A percentile compares a stretch with the other conserved stretches of the same genome.
Evolutionary conservation across 1,140 invertebrate species (phyloP).

Genomic region (Geopemphigus sp.): DNA sequence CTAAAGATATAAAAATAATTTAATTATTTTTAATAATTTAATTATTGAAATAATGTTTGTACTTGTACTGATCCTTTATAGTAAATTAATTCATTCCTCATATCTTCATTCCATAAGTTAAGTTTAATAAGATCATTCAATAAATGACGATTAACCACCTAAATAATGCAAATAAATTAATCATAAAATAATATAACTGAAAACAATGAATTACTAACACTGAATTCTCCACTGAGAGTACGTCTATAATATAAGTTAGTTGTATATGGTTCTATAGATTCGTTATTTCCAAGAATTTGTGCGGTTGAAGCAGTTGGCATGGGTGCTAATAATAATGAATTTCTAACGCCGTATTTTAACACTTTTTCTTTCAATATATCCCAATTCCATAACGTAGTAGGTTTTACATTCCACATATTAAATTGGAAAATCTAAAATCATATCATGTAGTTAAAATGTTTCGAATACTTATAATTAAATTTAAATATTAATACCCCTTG

Average conservation of each 20-base stretch:
- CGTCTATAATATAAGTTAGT: conserved; percentile 94
- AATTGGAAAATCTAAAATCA: conserved; percentile 77
- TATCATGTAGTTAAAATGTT: conserved; percentile 40
- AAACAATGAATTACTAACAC: conserved; percentile 57
- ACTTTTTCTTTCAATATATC: conserved; percentile 79
- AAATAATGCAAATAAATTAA: conserved; percentile 56
- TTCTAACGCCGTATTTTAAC: conserved; percentile 85
- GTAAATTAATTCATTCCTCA: conserved; percentile 93
- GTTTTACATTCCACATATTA: conserved; percentile 96
- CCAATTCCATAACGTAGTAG: conserved; percentile 91
- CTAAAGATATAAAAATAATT: conserved; percentile 58
- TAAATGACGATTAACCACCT: conserved; percentile 96
- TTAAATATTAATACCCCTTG: conserved; percentile 64
- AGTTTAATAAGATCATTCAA: conserved; percentile 87
- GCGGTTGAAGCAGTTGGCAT: conserved; percentile 99
- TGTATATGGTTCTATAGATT: conserved; percentile 97
- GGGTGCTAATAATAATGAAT: conserved; percentile 91
- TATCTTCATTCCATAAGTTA: conserved; percentile 91
- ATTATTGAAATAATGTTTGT: neutral
- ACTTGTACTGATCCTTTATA: conserved; percentile 86
- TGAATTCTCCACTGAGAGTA: conserved; percentile 69
- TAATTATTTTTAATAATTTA: neutral
- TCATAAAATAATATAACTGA: conserved; percentile 1
- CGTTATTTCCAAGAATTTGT: conserved; percentile 98
- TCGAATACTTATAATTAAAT: neutral